These are phyloP conservation scores for Seison nebaliae DNA, from an alignment of 1,140 invertebrate genomes.

Conservation along the genomic window DNA sequence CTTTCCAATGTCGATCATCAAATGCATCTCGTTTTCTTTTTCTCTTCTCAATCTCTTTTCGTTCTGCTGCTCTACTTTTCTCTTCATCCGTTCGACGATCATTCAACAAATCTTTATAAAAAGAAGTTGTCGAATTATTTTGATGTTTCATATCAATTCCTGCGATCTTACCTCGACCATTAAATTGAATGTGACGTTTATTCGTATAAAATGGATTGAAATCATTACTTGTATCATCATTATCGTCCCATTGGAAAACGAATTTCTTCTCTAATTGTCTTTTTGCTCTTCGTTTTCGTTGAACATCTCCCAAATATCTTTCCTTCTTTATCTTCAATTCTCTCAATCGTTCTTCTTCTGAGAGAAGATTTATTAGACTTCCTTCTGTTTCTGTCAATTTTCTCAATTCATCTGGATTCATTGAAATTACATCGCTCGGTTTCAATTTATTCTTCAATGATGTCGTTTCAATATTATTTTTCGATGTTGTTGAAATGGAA, in stretches of 20 bases:
- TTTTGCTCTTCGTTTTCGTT: conserved; percentile 60
- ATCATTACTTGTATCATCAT: conserved; percentile 86
- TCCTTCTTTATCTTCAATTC: too few species aligned
- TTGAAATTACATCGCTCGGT: too few species aligned
- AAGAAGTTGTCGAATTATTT: conserved; percentile 84
- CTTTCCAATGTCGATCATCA: conserved; percentile 95
- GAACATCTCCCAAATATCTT: conserved; percentile 64
- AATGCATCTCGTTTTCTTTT: conserved; percentile 92
- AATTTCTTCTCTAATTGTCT: conserved; percentile 90
- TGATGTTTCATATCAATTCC: conserved; percentile 76
- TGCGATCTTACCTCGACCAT: conserved; percentile 79
- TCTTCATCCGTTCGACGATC: conserved; percentile 76
- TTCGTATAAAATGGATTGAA: conserved; percentile 91
- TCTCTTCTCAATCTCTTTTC: conserved; percentile 67
- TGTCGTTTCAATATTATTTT: too few species aligned
- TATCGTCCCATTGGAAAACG: conserved; percentile 98
- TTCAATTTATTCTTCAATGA: too few species aligned
- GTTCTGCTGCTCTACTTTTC: conserved; percentile 81
- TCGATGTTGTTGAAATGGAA: too few species aligned
- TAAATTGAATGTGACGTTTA: conserved; percentile 76
- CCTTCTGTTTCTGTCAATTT: too few species aligned
- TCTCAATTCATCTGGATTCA: too few species aligned
- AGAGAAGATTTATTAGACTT: too few species aligned
- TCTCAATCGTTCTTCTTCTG: too few species aligned
- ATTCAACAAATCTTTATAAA: conserved; percentile 82